A percentile compares a stretch with the other conserved stretches of the same genome.
Conservation (phyloP, 2,888 invertebrate genomes). For the Andrena flavipes region DNA sequence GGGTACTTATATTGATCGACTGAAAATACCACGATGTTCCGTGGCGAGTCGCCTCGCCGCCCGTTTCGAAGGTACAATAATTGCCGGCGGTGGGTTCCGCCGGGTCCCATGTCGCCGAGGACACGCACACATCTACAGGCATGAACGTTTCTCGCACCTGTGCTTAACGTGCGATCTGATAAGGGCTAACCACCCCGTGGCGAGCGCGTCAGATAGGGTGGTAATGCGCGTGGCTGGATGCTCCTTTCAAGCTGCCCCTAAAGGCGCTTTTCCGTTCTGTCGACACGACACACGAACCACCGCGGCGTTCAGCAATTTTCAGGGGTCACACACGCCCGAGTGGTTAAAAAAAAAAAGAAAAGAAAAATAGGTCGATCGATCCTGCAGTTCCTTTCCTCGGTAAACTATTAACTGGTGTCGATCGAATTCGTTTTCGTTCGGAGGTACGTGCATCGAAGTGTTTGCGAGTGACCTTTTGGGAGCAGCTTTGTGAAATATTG, state of each 20-base stretch:
- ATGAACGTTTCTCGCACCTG: constrained; percentile 74
- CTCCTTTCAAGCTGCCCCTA: constrained; percentile 78
- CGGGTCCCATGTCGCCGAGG: not conserved
- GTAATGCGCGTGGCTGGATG: constrained; percentile 79
- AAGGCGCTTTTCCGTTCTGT: constrained; percentile 76
- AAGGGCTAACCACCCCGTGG: constrained; percentile 77
- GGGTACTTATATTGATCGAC: constrained; percentile 54
- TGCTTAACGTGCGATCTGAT: constrained; percentile 79
- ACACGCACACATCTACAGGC: constrained; percentile 4
- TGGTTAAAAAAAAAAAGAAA: too few relatives aligned
- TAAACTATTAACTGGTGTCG: too few relatives aligned
- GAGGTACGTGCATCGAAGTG: too few relatives aligned
- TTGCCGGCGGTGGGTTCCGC: constrained; percentile 23
- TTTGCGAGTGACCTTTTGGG: too few relatives aligned
- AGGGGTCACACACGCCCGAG: too few relatives aligned
- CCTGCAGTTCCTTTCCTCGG: too few relatives aligned
- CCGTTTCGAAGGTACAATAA: constrained; percentile 44
- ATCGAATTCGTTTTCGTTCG: too few relatives aligned
- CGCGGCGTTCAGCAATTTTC: constrained; percentile 4
- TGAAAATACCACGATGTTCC: constrained; percentile 50
- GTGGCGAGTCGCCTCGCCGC: constrained; percentile 18
- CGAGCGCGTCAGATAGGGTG: constrained; percentile 74
- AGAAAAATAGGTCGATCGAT: too few relatives aligned
- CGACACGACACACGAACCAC: constrained; percentile 56
- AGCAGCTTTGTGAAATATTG: too few relatives aligned